phyloP scores from a whole-genome alignment of 2,113 vertebrate species.

The Furnarius figulus region DNA sequence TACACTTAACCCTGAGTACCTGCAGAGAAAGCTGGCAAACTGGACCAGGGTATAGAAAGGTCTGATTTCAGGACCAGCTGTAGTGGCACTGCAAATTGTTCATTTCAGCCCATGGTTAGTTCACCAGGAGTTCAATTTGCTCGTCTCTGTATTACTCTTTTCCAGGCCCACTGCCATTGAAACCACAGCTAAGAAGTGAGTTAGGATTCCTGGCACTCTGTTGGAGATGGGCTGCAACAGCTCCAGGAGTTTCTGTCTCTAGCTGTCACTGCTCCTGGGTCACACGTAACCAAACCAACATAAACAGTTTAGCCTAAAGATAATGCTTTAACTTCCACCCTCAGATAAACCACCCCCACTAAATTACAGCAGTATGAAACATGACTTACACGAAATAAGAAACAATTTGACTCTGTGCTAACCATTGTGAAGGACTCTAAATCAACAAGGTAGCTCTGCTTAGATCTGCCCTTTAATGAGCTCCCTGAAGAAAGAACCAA shows the following conservation, averaged over 20 bases:
- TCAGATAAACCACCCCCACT: background rate
- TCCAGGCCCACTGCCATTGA: background rate
- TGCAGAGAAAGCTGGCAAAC: background rate
- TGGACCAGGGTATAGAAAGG: background rate
- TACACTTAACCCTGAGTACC: background rate
- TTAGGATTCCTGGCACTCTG: background rate
- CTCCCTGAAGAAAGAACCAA: background rate
- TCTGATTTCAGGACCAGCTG: background rate
- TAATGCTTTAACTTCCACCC: background rate
- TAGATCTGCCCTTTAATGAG: background rate
- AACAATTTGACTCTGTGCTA: background rate
- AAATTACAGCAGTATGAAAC: background rate
- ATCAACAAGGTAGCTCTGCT: background rate
- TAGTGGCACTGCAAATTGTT: background rate
- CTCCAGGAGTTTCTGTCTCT: background rate
- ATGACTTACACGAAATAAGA: background rate
- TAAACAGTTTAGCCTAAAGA: background rate
- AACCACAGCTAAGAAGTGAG: background rate
- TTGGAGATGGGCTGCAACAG: background rate
- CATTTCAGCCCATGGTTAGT: background rate
- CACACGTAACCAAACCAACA: background rate
- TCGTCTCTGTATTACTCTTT: background rate
- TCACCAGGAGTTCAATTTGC: background rate
- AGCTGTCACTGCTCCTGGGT: background rate
- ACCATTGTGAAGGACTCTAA: background rate